Conservation (phyloP, 2,113 vertebrate species). For the Bettongia penicillata region DNA sequence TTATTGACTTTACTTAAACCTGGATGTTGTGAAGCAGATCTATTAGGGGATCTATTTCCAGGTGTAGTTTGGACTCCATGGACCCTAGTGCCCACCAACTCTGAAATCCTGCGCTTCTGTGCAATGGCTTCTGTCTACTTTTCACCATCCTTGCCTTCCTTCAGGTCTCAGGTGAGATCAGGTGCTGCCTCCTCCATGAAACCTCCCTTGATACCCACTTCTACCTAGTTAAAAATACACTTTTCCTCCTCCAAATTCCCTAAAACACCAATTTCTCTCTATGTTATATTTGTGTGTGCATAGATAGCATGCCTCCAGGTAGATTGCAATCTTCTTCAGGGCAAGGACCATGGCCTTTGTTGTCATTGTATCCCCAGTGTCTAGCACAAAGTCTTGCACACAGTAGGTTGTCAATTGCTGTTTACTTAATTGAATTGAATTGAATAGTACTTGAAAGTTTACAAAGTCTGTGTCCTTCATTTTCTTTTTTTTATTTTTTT, state of each 20-base stretch:
- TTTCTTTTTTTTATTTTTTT: no score
- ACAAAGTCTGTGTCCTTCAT: no score
- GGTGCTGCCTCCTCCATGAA: not conserved
- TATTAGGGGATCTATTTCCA: not conserved
- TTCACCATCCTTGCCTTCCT: not conserved
- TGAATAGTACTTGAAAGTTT: not conserved
- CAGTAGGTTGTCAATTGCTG: not conserved
- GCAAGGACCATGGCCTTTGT: not conserved
- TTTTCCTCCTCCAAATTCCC: not conserved
- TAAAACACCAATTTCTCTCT: not conserved
- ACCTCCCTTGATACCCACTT: not conserved
- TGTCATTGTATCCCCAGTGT: not conserved
- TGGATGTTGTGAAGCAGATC: not conserved
- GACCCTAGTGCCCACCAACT: not conserved
- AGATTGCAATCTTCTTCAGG: not conserved
- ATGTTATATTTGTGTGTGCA: not conserved
- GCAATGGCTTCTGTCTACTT: not conserved
- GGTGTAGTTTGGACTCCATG: not conserved
- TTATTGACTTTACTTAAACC: not conserved
- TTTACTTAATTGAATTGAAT: conserved; percentile 17
- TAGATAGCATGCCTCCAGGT: not conserved
- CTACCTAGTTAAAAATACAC: not conserved
- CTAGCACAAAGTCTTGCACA: not conserved
- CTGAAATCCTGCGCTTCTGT: not conserved
- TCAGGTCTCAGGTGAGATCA: not conserved